phyloP scores from a whole-genome alignment of 2,888 invertebrate genomes.

The Drosophila affinis region DNA sequence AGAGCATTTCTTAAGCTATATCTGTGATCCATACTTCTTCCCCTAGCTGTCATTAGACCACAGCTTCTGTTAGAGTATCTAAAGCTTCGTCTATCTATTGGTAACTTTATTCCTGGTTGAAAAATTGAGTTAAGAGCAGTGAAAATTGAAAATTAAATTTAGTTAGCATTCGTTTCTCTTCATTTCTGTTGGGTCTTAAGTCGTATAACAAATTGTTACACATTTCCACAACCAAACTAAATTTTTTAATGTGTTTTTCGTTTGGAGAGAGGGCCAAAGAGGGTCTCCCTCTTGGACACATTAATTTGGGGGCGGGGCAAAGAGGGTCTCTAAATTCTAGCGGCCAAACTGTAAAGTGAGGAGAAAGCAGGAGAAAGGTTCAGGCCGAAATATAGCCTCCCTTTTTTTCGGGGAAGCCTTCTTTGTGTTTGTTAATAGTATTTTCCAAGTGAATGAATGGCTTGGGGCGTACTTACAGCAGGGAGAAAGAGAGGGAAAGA shows the following conservation, averaged over 20 bases:
- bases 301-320: too few relatives aligned
- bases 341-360: background rate
- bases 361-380: background rate
- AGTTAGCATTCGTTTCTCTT: background rate
- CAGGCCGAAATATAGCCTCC: background rate
- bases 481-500: background rate
- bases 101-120: background rate
- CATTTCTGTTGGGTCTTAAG: too few relatives aligned
- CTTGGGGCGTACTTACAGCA: conserved; percentile 11
- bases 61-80: background rate
- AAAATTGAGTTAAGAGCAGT: conserved; percentile 55
- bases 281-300: too few relatives aligned
- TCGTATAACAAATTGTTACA: conserved; percentile 22
- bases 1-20: too few relatives aligned
- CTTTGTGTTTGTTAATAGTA: conserved; percentile 46
- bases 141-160: conserved; percentile 62
- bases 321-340: too few relatives aligned
- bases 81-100: accelerated
- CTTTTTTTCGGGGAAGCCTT: conserved; percentile 7
- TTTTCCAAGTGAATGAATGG: conserved; percentile 48
- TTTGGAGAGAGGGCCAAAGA: background rate
- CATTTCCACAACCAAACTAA: conserved; percentile 25
- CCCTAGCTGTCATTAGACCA: too few relatives aligned
- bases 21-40: too few relatives aligned
- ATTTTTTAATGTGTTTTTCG: conserved; percentile 17